Base-by-base conservation (phyloP, 2,888 invertebrate genomes). In the Erynnis tages region DNA sequence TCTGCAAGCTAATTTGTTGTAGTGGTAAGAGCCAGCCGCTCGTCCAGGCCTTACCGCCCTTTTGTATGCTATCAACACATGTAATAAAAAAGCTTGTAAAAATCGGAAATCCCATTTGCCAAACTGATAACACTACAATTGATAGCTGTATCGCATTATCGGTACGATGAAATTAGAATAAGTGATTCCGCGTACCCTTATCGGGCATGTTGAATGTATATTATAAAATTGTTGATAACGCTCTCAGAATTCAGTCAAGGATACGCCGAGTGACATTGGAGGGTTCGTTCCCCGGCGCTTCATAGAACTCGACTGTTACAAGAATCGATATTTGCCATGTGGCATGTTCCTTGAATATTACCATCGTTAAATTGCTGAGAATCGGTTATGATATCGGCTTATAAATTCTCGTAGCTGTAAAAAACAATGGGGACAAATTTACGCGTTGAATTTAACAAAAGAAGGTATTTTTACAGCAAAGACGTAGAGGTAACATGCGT, bases 201-300 rank as follows among this genome's bases (percentile, higher is more conserved):
- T 53, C 53, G 13, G 8, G n/a, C 13, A n/a, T 38, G 32, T 48
- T 30, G 38, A 21, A 32, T n/a, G n/a, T n/a, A 44, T 23, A n/a
- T 48, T 40, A 48, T 48, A 38, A 17, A 14, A 17, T 6, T 2
- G 8, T 14, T 40, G 45, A 46, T 53, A 53, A 11, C 4, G 45
- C 49, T 50, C 43, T 50, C 25, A 50, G 49, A 50, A 50, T 11
- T 13, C 37, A 27, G 43, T 27, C 41, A 63, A 60, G 59, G 60
- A 49, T 59, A 34, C 52, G 40, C 27, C 23, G 19, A 16, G 27
- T 47, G 62, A 63, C 58, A 59, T 58, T 57, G 55, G 54, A 37
- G 46, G 53, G 61, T 57, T 59, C 59, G 50, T 57, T 57, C 50
- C 53, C 56, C 60, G 46, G 6, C 32, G 27, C 7, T 60, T 62